Base-by-base conservation (phyloP, 2,888 invertebrate genomes). In the Tyria jacobaeae region DNA sequence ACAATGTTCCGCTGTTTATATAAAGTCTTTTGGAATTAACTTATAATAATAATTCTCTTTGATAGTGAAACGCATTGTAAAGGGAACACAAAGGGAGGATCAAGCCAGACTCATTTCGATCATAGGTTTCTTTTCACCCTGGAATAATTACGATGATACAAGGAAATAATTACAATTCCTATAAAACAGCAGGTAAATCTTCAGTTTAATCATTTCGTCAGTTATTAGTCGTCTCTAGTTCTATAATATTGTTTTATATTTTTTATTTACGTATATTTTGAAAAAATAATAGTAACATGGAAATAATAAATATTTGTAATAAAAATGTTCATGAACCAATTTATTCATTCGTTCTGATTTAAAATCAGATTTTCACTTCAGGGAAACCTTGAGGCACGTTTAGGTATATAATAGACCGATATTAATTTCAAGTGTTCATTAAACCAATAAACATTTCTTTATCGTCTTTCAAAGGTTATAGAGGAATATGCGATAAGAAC, bases 401-500 rank as follows among this genome's bases (percentile, higher is more conserved):
- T 24, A 17, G n/a, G 15, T 48, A 27, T 1, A 41, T 9, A 57
- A 14, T 25, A 1, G 12, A 21, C 21, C 17, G 27, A 37, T 51
- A 34, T 41, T 24, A 31, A 57, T 34, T 24, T 21, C 21, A n/a
- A 34, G 6, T 5, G 47, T 52, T 25, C 35, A 37, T 52, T 35
- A 9, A 35, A 44, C 52, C 50, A 61, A 72, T 54, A 50, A 53
- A 64, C 64, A 35, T 58, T 69, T 54, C 52, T 63, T 58, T 52
- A 50, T 51, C 62, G 56, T 56, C 65, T 58, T 51, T 62, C 55
- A 51, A 21, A 41, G 41, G 49, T 39, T 60, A 49, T 51, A 27
- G 49, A 60, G 39, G 51, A 41, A 60, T 49, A 64, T 56, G 53
- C 56, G 60, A 60, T 69, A 57, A 61, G 62, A 60, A 69, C 64